Base-by-base conservation (phyloP, 2,888 invertebrate species). In the Chrysolina haemoptera region DNA sequence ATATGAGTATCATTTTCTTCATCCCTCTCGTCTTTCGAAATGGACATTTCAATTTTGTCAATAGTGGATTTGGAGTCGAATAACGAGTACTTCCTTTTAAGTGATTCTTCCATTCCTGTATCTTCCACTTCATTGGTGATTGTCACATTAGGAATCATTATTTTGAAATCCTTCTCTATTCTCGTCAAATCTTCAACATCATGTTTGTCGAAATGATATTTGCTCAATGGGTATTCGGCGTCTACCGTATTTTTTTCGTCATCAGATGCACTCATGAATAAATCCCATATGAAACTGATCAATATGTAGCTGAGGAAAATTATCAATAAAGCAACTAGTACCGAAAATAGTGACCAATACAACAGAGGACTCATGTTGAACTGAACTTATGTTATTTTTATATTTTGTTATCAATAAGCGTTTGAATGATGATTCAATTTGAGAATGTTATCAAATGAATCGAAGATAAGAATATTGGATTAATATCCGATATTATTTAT, bases 141-240 rank as follows among this genome's bases (percentile, higher is more conserved):
- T 4, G 41, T 59, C 2, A 79, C 68, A 62, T 68, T 75, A 1
- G 76, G 70, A 27, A 76, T 62, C 11, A 67, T 35, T 0, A 71
- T 76, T 14, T 67, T 73, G 22, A 71, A 76, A 40, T 79, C 71
- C 10, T 66, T 74, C 20, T 78, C 74, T 8, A 79, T 77, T 53
- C 73, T 78, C 12, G 79, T 80, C 10, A 80, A 64, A 62, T 80
- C 79, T 48, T 79, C 81, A 2, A 80, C 76, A 68, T 81, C 80
- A 0, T 73, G 62, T 53, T 53, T 77, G 14, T 71, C 68, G 63
- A 76, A 79, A 10, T 73, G 63, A 41, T 78, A 73, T 53, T 70
- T 77, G 46, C 46, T 78, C 10, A 76, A 59, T 10, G 35, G 35
- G 1, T 20, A 16, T 18, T 62, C 43, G 2, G 65, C 40, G 1